Base-by-base conservation (phyloP, 2,113 vertebrate species). In the Syngnathoides biaculeatus region DNA sequence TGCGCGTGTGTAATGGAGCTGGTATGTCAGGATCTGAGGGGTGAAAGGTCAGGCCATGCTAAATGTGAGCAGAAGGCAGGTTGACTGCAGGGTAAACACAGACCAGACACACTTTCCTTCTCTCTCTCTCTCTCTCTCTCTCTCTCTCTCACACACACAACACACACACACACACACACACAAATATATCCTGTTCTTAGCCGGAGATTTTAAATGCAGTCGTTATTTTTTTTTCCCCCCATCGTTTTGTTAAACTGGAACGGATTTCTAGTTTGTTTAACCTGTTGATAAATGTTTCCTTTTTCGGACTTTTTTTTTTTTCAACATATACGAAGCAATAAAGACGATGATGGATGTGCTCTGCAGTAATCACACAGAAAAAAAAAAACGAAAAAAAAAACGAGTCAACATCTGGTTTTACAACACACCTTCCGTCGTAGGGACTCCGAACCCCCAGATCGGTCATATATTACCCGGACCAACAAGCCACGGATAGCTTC, bases 51-150 rank as follows among this genome's bases (percentile, higher is more conserved):
- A 84, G 79, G 73, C 81, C 83, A 79, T 85, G 84, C 88, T 87
- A 89, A 91, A 89, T 89, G 88, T 88, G 88, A 87, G 85, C 87
- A 83, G 88, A 86, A 86, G 88, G 87, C 78, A 83, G 79, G 84
- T 75, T 88, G 84, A 89, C 86, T 87, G 79, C 80, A 87, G 85
- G 74, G 85, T 88, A 91, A 91, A 89, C 88, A 90, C 82, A 89
- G 84, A 84, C 81, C 85, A 86, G 83, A 85, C 85, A 80, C 76
- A 78, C 80, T 71, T 74, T 56, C 68, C 45, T 68, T 69, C 61
- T 74, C 61, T 66, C 50, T 39, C 39, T 48, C 24, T 12, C 50
- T 50, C 52, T 52, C n/a, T 69, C 61, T 74, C 61, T 66, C 50
- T 39, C 39, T 48, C 24, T 12, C 50, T 50, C 52, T 52, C n/a